Evolutionary conservation across 2,797 vertebrate genomes (phyloP), one percentile per base, ranked within the genome.

Genomic region (Melanotaenia parkinsoni): DNA sequence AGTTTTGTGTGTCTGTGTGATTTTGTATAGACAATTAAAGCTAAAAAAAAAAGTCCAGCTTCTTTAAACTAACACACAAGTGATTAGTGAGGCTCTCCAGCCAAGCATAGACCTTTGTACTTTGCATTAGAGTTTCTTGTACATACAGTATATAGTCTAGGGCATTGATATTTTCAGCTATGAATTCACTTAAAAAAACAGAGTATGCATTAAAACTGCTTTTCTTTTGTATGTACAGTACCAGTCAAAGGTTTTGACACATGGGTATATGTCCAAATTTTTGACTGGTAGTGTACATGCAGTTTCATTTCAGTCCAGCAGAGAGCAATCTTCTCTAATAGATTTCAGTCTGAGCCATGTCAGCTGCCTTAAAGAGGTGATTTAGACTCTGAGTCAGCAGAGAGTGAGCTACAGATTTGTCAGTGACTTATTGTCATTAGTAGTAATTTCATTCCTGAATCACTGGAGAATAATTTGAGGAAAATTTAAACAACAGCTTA

Each of bases 241-340:
- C 40, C 40, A 43, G 40, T 43, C 40, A 43, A 18, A 18, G 5
- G 40, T 16, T 43, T 43, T 14, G 40, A 18, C 20, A 20, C 20
- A 45, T 20, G 43, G 18, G 43, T 43, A 5, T 43, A 16, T 18
- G 40, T 43, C 40, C 16, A 43, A 18, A 43, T 43, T 18, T 43
- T 18, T 18, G 40, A 43, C 13, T 43, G 38, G 16, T 18, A 43
- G 3, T 67, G 13, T 51, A n/a, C 32, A n/a, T 86, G 85, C 73
- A 87, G 43, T 85, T 79, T 30, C 28, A 64, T 63, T 74, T 74
- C 2, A 14, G 33, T 53, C 87, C 91, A 91, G 85, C 84, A 92
- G 90, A 83, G 82, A 45, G 90, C 77, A 83, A 58, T 82, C 66
- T 88, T 81, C 79, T 69, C 65, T 88, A 69, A 63, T 16, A 51